These are phyloP conservation scores for Thymelicus acteon DNA, from an alignment of 2,888 invertebrate genomes.

Conservation along the genomic window DNA sequence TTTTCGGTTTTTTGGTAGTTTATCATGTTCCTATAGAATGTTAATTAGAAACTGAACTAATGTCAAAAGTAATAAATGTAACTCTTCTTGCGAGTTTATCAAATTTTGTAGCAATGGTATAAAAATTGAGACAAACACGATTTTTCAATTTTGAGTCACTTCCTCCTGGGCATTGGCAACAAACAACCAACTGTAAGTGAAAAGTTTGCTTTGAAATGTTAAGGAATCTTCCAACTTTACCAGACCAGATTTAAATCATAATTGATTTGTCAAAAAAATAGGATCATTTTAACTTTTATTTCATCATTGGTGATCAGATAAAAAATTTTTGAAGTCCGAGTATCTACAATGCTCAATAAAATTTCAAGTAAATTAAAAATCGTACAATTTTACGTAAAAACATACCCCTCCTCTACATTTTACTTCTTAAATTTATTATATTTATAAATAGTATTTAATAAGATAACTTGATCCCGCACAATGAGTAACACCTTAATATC, in stretches of 20 bases:
- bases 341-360: too few species aligned
- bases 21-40: too few species aligned
- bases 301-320: too few species aligned
- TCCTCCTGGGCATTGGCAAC: conserved; percentile 30
- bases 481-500: background rate
- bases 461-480: background rate
- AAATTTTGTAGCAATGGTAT: conserved; percentile 9
- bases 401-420: too few species aligned
- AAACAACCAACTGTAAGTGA: conserved; percentile 64
- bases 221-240: conserved; percentile 14
- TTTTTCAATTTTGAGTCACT: conserved; percentile 36
- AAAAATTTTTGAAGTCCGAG: too few species aligned
- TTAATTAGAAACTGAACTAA: too few species aligned
- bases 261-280: too few species aligned
- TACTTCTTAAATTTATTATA: too few species aligned
- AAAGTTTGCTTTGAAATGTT: conserved; percentile 44
- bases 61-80: too few species aligned
- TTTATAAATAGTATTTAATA: background rate
- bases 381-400: too few species aligned
- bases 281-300: background rate
- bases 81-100: background rate
- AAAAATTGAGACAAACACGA: conserved; percentile 33
- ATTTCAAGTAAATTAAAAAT: too few species aligned
- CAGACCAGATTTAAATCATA: background rate
- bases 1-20: background rate